Conservation (phyloP, 2,888 invertebrate species). For the Ectemnius cavifrons region DNA sequence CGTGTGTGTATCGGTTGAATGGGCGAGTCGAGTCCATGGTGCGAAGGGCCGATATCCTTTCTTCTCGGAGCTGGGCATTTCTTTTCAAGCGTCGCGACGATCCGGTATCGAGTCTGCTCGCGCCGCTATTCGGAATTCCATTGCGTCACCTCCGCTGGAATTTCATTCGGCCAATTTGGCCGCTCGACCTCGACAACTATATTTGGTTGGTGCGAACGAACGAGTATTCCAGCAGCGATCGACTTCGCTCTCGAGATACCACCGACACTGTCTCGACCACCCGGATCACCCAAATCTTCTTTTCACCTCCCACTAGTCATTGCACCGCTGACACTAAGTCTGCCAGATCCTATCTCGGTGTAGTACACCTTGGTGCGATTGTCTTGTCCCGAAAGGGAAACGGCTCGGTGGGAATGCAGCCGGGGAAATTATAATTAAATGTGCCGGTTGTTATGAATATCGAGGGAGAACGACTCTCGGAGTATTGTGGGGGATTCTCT, state of each 20-base stretch:
- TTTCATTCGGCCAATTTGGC: conserved; percentile 43
- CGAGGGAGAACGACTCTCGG: no score
- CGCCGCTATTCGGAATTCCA: conserved; percentile 38
- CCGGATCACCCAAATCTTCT: no score
- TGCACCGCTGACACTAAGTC: background rate
- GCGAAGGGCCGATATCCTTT: background rate
- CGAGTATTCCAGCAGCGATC: conserved; percentile 5
- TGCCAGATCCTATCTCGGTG: background rate
- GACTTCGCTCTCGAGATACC: conserved; percentile 6
- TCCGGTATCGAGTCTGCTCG: conserved; percentile 21
- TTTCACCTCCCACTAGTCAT: background rate
- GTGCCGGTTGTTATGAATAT: no score
- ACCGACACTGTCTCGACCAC: no score
- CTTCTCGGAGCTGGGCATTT: conserved; percentile 10
- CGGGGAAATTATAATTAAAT: no score
- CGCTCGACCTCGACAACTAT: conserved; percentile 33
- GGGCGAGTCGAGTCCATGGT: no score
- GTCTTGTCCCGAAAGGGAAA: background rate
- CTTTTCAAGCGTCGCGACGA: conserved; percentile 16
- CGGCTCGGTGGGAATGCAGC: no score
- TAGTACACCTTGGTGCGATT: background rate
- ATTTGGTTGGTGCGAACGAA: conserved; percentile 40
- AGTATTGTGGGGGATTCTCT: no score
- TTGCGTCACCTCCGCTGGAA: conserved; percentile 41
- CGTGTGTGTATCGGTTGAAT: no score